A percentile compares a stretch with the other conserved stretches of the same genome.
Conservation (phyloP, 2,113 vertebrate genomes). For the Sardina pilchardus region DNA sequence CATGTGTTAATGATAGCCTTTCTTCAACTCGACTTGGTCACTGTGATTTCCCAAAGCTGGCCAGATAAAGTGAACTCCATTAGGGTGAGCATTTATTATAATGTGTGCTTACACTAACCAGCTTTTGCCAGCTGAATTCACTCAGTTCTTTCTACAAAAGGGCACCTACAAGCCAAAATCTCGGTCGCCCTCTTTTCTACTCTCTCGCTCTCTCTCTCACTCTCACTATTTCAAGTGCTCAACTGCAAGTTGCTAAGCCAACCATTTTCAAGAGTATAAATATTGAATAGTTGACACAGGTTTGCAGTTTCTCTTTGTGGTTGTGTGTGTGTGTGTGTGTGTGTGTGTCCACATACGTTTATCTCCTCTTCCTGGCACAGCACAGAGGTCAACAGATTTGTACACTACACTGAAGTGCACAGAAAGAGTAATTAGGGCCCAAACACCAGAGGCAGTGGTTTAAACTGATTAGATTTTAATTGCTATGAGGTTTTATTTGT, state of each 20-base stretch:
- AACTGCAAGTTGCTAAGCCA: slow-evolving; percentile 39
- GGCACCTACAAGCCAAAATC: not conserved
- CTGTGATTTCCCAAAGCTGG: slow-evolving; percentile 46
- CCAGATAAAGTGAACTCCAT: slow-evolving; percentile 1
- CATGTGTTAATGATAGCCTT: slow-evolving; percentile 53
- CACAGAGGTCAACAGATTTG: not conserved
- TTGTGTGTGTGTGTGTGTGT: not conserved
- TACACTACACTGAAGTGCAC: not conserved
- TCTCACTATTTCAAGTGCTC: slow-evolving; percentile 36
- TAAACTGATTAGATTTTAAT: too few species aligned
- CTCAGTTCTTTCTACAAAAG: slow-evolving; percentile 16
- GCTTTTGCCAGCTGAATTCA: slow-evolving; percentile 28
- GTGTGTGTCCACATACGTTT: not conserved
- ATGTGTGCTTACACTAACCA: slow-evolving; percentile 3
- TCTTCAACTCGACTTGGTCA: slow-evolving; percentile 46
- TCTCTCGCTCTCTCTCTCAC: not conserved
- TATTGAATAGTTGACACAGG: slow-evolving; percentile 20
- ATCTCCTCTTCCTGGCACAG: not conserved
- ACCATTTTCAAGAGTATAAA: slow-evolving; percentile 30
- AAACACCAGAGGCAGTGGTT: too few species aligned
- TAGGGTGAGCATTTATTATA: not conserved
- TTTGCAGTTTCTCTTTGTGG: slow-evolving; percentile 36
- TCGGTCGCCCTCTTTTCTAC: not conserved
- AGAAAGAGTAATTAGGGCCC: not conserved
- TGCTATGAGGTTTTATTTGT: too few species aligned